These are phyloP conservation scores for Heteromormyrus szaboi DNA, from an alignment of 2,797 vertebrate genomes.

Conservation along the genomic window DNA sequence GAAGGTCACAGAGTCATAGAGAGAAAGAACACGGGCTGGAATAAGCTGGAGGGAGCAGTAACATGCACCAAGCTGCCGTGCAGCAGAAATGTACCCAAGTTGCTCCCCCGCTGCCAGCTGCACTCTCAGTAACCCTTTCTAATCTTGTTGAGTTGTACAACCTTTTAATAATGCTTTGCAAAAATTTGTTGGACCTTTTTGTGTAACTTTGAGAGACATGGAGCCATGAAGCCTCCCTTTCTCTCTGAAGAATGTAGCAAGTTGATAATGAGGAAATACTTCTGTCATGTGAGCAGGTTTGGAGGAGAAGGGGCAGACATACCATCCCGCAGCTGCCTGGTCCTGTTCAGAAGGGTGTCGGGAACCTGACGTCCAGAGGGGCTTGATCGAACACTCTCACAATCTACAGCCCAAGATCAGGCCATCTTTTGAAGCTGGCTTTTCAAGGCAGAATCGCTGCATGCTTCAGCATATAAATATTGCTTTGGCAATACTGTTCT, in stretches of 20 bases:
- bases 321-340: background rate
- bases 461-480: background rate
- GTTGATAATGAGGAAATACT: background rate
- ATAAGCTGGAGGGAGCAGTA: background rate
- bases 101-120: background rate
- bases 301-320: background rate
- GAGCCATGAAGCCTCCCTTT: background rate
- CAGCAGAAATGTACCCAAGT: background rate
- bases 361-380: background rate
- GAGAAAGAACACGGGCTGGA: background rate
- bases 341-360: background rate
- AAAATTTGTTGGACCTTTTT: background rate
- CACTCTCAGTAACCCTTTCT: background rate
- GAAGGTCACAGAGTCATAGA: background rate
- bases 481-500: background rate
- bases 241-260: background rate
- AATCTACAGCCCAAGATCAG: background rate
- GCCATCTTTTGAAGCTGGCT: background rate
- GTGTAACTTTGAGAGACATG: background rate
- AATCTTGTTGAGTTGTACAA: background rate
- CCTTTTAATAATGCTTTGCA: background rate
- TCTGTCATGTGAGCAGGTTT: background rate
- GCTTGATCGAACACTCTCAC: background rate
- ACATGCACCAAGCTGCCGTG: background rate
- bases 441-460: background rate